Evolutionary conservation across 2,797 vertebrate species (phyloP).

Genomic region (Gobio occitaniae): DNA sequence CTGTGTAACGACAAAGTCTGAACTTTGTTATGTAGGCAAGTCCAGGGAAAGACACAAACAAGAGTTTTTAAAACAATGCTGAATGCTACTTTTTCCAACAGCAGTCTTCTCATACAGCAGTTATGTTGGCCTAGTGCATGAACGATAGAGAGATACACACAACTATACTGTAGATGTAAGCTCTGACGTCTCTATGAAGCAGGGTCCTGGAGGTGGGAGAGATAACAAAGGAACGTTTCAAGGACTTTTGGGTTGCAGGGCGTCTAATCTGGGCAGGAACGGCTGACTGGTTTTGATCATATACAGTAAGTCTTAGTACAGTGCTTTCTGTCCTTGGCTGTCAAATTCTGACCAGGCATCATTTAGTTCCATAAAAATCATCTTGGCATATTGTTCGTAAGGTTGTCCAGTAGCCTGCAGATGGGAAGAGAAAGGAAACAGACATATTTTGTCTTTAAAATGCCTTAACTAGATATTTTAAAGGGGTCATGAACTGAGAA

Average conservation of each 20-base stretch:
- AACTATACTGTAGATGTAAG: conserved; percentile 54
- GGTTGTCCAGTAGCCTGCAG: conserved; percentile 94
- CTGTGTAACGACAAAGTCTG: background rate
- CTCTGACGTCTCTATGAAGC: conserved; percentile 66
- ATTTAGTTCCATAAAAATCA: conserved; percentile 99
- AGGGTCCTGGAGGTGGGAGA: conserved; percentile 67
- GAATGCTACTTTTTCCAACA: conserved; percentile 31
- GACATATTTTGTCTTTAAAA: background rate
- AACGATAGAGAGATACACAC: conserved; percentile 68
- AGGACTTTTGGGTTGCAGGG: conserved; percentile 66
- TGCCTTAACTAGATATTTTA: background rate
- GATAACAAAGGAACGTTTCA: conserved; percentile 62
- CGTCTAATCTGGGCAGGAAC: conserved; percentile 55
- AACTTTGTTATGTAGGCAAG: background rate
- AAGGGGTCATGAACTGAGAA: too few species aligned
- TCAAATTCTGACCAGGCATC: conserved; percentile 99
- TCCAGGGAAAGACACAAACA: conserved; percentile 12
- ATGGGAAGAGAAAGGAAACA: conserved; percentile 16
- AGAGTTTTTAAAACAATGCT: conserved; percentile 14
- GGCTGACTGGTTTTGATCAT: conserved; percentile 52
- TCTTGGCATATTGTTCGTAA: conserved; percentile 99
- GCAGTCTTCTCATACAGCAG: conserved; percentile 32
- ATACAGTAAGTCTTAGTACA: conserved; percentile 82
- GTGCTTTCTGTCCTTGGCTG: conserved; percentile 97
- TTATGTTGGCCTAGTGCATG: conserved; percentile 43